Base-by-base conservation (phyloP, 2,888 invertebrate genomes). In the Hyppa rectilinea region DNA sequence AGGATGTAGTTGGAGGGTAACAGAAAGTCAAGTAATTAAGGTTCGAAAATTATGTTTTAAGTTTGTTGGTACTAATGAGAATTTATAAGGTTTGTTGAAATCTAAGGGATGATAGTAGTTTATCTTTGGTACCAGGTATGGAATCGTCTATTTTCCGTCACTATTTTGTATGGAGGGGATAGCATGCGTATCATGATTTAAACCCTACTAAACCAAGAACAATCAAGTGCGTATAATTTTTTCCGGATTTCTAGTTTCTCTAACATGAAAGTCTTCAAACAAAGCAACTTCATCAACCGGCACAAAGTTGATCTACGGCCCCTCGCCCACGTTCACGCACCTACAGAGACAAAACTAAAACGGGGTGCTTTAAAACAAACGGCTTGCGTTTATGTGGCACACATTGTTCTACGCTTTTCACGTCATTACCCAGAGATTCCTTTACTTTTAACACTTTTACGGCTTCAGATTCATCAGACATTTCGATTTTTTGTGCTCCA, bases 261-360 rank as follows among this genome's bases (percentile, higher is more conserved):
- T 45, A n/a, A 40, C 3, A 49, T 58, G 12, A n/a, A 52, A 9
- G 9, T 34, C 12, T 23, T 59, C 12, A 71, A 78, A 71, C 31
- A 56, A 65, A 55, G 38, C 29, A 17, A 47, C 50, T 76, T 34
- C 36, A 52, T 58, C 40, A 64, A 26, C 36, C 45, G 29, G 29
- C 20, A 55, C 65, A 55, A 74, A 75, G 9, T 80, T 80, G 64
- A 71, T 65, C 68, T 83, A 68, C 78, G 67, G 59, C n/a, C 4
- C 17, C 5, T 34, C 47, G 6, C 29, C 14, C 34, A 43, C 12
- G 29, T 14, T 53, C 70, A 66, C 71, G 63, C 71, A 71, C 78
- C 76, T 78, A 76, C 70, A 43, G 52, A 78, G 72, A 71, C 76
- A 66, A 78, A 83, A 85, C 86, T 85, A 80, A 80, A 85, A 83